phyloP scores from a whole-genome alignment of 2,113 vertebrate genomes.

The Phylloscopus trochiloides region DNA sequence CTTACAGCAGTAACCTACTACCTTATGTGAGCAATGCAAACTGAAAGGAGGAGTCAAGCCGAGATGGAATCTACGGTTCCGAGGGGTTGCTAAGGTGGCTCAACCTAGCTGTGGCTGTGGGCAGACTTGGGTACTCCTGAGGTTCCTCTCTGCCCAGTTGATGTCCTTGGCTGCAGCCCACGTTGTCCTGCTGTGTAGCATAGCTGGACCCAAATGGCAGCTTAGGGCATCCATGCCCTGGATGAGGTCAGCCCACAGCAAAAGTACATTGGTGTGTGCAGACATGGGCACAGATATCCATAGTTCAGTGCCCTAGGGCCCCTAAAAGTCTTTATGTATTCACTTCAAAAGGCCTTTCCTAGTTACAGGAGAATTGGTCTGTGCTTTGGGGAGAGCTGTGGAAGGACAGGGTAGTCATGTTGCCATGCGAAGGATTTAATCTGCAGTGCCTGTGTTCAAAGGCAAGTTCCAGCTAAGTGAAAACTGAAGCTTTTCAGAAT shows the following conservation, averaged over 20 bases:
- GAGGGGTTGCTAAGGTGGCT: background rate
- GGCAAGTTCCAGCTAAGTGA: background rate
- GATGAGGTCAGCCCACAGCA: background rate
- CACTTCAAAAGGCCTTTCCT: background rate
- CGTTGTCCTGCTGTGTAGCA: background rate
- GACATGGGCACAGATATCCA: background rate
- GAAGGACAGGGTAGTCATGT: background rate
- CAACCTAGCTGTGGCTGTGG: too few relatives aligned
- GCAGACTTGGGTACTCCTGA: background rate
- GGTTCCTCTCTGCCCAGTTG: background rate
- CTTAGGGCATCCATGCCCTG: background rate
- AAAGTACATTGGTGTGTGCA: accelerated
- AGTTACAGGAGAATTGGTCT: background rate
- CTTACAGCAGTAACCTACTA: background rate
- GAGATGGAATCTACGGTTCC: background rate
- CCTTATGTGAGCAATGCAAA: background rate
- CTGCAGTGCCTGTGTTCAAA: background rate
- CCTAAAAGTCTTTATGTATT: background rate
- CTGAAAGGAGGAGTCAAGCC: background rate
- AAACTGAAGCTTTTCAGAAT: background rate
- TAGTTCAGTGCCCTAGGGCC: background rate
- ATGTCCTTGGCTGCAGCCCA: background rate
- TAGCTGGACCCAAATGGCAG: background rate
- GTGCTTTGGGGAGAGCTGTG: background rate
- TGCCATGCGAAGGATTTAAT: background rate